A percentile compares a stretch with the other conserved stretches of the same genome.
Conservation (phyloP, 1,140 invertebrate species). For the Lycorma delicatula region DNA sequence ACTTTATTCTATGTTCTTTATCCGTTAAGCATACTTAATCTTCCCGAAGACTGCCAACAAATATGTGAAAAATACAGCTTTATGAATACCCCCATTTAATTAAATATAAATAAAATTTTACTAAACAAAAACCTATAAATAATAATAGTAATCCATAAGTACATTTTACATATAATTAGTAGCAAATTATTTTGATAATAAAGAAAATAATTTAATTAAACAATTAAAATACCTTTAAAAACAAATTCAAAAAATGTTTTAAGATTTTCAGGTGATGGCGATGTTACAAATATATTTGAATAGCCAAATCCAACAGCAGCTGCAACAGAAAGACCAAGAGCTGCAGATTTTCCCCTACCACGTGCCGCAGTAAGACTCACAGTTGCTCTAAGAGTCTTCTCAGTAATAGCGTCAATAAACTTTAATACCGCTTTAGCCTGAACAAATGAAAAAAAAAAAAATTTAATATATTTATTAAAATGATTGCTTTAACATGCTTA, state of each 20-base stretch:
- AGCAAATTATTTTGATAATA: neutral
- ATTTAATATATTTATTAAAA: no score
- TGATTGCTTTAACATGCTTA: no score
- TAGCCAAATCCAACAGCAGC: conserved; percentile 81
- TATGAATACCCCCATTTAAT: no score
- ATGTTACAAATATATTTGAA: conserved; percentile 97
- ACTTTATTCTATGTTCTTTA: no score
- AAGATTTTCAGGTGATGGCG: conserved; percentile 96
- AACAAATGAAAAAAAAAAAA: no score
- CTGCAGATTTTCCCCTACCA: conserved; percentile 97
- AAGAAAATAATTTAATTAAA: no score
- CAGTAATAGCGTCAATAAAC: conserved; percentile 91
- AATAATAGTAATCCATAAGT: neutral
- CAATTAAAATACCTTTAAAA: conserved; percentile 71
- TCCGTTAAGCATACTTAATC: no score
- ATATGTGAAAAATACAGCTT: no score
- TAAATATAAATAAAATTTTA: no score
- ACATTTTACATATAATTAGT: neutral
- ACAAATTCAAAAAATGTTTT: conserved; percentile 97
- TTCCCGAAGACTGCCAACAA: no score
- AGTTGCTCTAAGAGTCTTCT: conserved; percentile 82
- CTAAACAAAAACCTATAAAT: neutral
- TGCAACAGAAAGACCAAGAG: conserved; percentile 88
- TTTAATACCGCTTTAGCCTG: conserved; percentile 82
- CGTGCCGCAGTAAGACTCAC: conserved; percentile 92